Conservation (phyloP, 2,888 invertebrate genomes). For the Thelaira solivaga region DNA sequence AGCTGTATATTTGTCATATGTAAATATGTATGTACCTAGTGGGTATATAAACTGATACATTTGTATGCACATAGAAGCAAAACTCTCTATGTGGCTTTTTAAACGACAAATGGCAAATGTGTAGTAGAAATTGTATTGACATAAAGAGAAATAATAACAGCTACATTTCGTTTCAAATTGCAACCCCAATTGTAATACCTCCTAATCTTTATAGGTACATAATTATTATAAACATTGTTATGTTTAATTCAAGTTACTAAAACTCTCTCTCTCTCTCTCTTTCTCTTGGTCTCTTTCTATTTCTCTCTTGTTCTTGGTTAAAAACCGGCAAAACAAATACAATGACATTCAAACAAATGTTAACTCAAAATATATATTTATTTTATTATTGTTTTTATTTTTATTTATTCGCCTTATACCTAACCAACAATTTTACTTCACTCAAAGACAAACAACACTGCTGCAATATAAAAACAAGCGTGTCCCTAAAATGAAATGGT, state of each 20-base stretch:
- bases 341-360: conserved; percentile 10
- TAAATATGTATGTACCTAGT: neutral
- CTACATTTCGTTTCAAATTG: conserved; percentile 52
- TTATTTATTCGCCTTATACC: conserved; percentile 9
- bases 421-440: neutral
- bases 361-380: neutral
- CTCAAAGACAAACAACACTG: conserved; percentile 1
- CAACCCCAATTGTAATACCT: conserved; percentile 48
- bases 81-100: conserved; percentile 18
- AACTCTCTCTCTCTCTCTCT: conserved; percentile 9
- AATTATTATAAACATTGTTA: conserved; percentile 11
- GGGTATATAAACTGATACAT: neutral
- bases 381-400: neutral
- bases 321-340: conserved; percentile 8
- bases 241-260: conserved; percentile 3
- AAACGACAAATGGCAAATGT: conserved; percentile 47
- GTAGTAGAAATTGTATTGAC: conserved; percentile 44
- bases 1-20: conserved; percentile 25
- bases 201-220: conserved; percentile 33
- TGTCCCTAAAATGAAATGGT: conserved; percentile 2
- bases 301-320: too few species aligned
- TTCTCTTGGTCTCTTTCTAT: neutral
- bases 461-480: neutral
- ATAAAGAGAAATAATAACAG: conserved; percentile 35
- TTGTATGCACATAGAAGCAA: neutral